Conservation (phyloP, 2,888 invertebrate genomes). For the Girardia tigrina region DNA sequence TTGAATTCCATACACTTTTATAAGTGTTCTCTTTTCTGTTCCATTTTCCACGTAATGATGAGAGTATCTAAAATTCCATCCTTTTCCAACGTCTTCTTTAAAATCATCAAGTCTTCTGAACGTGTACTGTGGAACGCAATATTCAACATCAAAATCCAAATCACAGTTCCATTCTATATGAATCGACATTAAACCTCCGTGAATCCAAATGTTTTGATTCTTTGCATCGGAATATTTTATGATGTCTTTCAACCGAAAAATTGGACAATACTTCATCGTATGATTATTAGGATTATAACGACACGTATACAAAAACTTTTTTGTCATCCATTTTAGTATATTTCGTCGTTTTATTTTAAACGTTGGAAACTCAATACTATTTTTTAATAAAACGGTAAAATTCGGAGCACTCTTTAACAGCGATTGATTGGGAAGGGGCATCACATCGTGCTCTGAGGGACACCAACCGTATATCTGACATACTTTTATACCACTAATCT, state of each 20-base stretch:
- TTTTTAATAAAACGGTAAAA: conserved; percentile 37
- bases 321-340: conserved; percentile 31
- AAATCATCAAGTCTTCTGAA: conserved; percentile 30
- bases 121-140: conserved; percentile 32
- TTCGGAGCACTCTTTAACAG: conserved; percentile 24
- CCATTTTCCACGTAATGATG: conserved; percentile 30
- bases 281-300: conserved; percentile 30
- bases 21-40: conserved; percentile 26
- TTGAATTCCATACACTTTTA: conserved; percentile 40
- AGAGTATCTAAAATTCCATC: conserved; percentile 34
- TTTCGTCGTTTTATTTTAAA: conserved; percentile 36
- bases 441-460: conserved; percentile 32
- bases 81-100: conserved; percentile 25
- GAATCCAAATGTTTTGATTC: conserved; percentile 28
- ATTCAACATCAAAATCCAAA: conserved; percentile 30
- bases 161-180: conserved; percentile 34
- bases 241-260: conserved; percentile 35
- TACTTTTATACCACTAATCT: conserved; percentile 26
- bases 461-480: conserved; percentile 36
- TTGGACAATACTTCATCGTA: conserved; percentile 34
- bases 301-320: conserved; percentile 32
- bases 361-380: conserved; percentile 35
- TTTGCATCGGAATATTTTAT: conserved; percentile 31
- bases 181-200: conserved; percentile 32
- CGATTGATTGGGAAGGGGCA: conserved; percentile 7